phyloP scores from a whole-genome alignment of 2,888 invertebrate genomes.

The Heterodera filipjevi region DNA sequence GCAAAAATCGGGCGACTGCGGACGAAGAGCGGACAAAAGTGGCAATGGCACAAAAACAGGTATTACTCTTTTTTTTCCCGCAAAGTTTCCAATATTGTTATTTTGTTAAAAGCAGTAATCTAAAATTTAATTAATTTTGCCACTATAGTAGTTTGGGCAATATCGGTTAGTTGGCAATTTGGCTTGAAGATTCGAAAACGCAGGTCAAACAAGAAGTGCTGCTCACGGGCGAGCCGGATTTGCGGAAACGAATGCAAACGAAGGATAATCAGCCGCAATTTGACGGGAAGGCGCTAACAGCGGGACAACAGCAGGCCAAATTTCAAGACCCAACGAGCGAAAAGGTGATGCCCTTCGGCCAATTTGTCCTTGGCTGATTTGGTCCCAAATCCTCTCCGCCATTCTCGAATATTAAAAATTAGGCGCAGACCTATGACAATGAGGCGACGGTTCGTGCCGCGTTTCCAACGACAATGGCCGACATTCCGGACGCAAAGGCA shows the following conservation, averaged over 20 bases:
- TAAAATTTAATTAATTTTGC: too few species aligned
- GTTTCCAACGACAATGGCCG: constrained; percentile 37
- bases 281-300: too few species aligned
- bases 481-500: constrained; percentile 81
- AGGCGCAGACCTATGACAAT: neutral
- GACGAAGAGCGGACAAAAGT: neutral
- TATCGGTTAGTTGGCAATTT: too few species aligned
- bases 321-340: neutral
- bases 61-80: too few species aligned
- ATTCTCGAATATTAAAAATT: neutral
- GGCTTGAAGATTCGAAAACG: too few species aligned
- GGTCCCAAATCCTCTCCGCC: too few species aligned
- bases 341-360: constrained; percentile 30
- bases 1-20: neutral
- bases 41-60: neutral
- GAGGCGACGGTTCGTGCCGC: constrained; percentile 23
- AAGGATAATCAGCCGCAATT: too few species aligned
- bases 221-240: neutral
- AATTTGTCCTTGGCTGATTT: too few species aligned
- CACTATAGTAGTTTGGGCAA: too few species aligned
- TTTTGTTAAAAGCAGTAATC: too few species aligned
- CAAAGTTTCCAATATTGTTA: too few species aligned
- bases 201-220: neutral
- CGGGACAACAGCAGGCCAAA: neutral
- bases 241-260: neutral